Evolutionary conservation across 2,888 invertebrate genomes (phyloP).

Genomic region (Neocrepidodera transversa): DNA sequence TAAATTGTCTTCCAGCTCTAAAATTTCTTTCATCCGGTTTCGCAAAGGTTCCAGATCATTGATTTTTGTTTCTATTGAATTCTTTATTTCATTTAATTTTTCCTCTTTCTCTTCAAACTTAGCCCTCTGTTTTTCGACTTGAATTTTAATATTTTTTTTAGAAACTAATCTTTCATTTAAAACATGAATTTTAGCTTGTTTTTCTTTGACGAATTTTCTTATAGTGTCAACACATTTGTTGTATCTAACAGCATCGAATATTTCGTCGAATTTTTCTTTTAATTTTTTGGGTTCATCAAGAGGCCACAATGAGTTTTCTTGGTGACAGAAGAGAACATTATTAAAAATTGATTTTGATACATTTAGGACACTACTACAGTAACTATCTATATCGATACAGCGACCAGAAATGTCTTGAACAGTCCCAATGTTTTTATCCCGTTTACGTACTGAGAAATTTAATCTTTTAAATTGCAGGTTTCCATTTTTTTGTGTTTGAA

Average conservation of each 20-base stretch:
- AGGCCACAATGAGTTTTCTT: slow-evolving; percentile 98
- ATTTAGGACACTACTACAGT: slow-evolving; percentile 76
- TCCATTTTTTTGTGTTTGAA: background rate
- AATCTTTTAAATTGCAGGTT: slow-evolving; percentile 56
- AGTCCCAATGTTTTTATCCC: slow-evolving; percentile 59
- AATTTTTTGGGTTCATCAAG: slow-evolving; percentile 91
- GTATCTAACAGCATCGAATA: slow-evolving; percentile 94
- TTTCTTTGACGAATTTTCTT: slow-evolving; percentile 72
- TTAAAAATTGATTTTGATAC: slow-evolving; percentile 94
- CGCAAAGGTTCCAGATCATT: slow-evolving; percentile 60
- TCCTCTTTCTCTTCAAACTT: slow-evolving; percentile 70
- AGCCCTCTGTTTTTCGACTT: slow-evolving; percentile 68
- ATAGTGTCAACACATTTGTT: slow-evolving; percentile 86
- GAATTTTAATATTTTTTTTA: slow-evolving; percentile 66
- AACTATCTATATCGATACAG: slow-evolving; percentile 75
- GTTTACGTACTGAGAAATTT: slow-evolving; percentile 56
- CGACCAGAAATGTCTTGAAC: slow-evolving; percentile 65
- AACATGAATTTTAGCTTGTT: slow-evolving; percentile 61
- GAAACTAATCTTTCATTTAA: slow-evolving; percentile 55
- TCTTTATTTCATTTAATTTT: slow-evolving; percentile 65
- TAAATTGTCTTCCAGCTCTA: slow-evolving; percentile 55
- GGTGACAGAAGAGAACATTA: slow-evolving; percentile 98
- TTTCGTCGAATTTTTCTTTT: slow-evolving; percentile 96
- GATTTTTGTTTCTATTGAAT: slow-evolving; percentile 60
- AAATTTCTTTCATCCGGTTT: slow-evolving; percentile 57